phyloP scores from a whole-genome alignment of 2,797 vertebrate genomes.

The Discoglossus pictus region DNA sequence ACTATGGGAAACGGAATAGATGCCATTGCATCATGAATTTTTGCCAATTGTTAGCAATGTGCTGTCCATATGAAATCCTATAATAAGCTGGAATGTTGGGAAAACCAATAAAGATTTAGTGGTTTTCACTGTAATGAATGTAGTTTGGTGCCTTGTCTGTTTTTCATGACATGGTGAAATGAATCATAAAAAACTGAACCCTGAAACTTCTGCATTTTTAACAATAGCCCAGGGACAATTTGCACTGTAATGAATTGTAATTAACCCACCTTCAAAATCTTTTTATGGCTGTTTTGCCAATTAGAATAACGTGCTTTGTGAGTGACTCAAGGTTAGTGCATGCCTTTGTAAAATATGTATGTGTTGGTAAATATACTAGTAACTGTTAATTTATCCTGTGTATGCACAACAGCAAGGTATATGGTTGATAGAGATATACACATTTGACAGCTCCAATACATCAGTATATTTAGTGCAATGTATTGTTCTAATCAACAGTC shows the following conservation, averaged over 20 bases:
- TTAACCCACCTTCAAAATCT: conserved; percentile 82
- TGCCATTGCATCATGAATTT: conserved; percentile 70
- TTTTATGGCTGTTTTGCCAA: conserved; percentile 79
- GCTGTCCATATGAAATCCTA: conserved; percentile 78
- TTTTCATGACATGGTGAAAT: conserved; percentile 80
- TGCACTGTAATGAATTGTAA: conserved; percentile 79
- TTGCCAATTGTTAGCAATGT: conserved; percentile 77
- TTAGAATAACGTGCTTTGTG: conserved; percentile 77
- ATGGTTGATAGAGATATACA: neutral
- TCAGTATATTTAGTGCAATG: conserved; percentile 65
- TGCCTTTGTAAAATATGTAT: conserved; percentile 70
- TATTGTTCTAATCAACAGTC: conserved; percentile 59
- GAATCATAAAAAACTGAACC: conserved; percentile 81
- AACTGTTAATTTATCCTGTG: conserved; percentile 68
- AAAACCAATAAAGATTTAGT: conserved; percentile 79
- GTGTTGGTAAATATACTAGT: conserved; percentile 61
- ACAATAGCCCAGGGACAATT: conserved; percentile 80
- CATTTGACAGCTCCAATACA: neutral
- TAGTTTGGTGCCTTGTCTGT: conserved; percentile 80
- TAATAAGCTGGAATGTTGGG: conserved; percentile 77
- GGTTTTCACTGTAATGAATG: conserved; percentile 78
- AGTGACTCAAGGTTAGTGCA: conserved; percentile 75
- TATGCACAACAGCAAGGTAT: conserved; percentile 37
- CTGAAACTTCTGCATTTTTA: conserved; percentile 79
- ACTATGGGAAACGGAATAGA: conserved; percentile 74